Evolutionary conservation across 2,888 invertebrate species (phyloP).

Genomic region (Prionchulus punctatus): DNA sequence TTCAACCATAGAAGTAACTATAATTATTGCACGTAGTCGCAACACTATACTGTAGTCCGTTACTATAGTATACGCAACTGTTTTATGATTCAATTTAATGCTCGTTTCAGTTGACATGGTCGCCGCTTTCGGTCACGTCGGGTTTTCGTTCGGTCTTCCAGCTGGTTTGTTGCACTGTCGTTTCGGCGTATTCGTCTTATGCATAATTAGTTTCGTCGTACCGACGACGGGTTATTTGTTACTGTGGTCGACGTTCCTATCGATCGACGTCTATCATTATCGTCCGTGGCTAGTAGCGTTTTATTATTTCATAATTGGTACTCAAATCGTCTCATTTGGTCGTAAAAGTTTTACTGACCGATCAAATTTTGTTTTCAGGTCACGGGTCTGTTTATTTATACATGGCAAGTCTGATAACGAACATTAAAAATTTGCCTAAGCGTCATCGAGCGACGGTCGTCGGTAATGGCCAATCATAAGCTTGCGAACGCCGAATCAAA

Average conservation of each 20-base stretch:
- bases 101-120: background rate
- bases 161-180: background rate
- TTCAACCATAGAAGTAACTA: no score
- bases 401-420: background rate
- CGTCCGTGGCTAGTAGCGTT: background rate
- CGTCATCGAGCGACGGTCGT: background rate
- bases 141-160: background rate
- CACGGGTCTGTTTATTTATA: background rate
- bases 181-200: background rate
- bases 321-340: no score
- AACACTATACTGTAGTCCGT: no score
- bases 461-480: no score
- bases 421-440: background rate
- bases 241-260: background rate
- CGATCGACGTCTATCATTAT: background rate
- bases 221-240: background rate
- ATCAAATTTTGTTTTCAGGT: no score
- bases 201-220: background rate
- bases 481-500: no score
- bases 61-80: no score
- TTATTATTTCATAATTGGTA: constrained; percentile 1
- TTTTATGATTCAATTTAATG: no score
- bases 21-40: no score
- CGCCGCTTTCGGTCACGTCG: background rate
- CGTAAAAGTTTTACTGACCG: no score